These are phyloP conservation scores for Mesoligia furuncula DNA, from an alignment of 2,888 invertebrate species.

Conservation along the genomic window DNA sequence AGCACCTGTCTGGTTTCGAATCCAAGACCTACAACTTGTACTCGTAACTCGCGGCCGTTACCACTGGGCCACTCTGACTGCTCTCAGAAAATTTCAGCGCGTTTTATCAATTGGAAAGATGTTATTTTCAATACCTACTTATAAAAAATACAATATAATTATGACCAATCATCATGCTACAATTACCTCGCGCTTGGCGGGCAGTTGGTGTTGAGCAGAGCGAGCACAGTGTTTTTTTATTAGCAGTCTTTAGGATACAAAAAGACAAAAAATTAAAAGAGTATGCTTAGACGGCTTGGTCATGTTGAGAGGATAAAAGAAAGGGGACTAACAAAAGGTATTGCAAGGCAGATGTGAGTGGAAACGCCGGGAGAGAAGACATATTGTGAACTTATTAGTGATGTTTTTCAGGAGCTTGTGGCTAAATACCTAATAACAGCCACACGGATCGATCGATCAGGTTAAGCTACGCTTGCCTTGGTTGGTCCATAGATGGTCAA, in stretches of 20 bases:
- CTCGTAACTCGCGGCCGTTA: no score
- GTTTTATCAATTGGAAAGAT: no score
- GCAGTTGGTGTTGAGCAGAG: not conserved
- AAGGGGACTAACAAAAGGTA: not conserved
- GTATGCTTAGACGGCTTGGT: not conserved
- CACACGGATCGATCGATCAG: no score
- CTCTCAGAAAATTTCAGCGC: no score
- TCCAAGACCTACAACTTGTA: no score
- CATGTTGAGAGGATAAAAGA: not conserved
- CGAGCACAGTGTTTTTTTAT: not conserved
- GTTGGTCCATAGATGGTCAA: no score
- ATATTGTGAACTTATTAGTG: not conserved
- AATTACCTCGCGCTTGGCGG: conserved; percentile 1
- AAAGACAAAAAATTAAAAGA: not conserved
- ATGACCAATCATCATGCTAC: conserved; percentile 22
- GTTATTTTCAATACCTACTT: no score
- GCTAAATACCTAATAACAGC: no score
- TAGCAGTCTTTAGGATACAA: not conserved
- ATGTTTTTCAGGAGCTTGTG: not conserved
- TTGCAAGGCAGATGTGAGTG: not conserved
- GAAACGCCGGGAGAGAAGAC: not conserved
- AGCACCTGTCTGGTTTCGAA: no score
- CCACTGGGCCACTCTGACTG: no score
- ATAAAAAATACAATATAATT: no score
- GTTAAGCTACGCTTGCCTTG: no score